Evolutionary conservation across 92 coral and sea anemone genomes (phyloP).

Genomic region (Epizoanthus rinbou): DNA sequence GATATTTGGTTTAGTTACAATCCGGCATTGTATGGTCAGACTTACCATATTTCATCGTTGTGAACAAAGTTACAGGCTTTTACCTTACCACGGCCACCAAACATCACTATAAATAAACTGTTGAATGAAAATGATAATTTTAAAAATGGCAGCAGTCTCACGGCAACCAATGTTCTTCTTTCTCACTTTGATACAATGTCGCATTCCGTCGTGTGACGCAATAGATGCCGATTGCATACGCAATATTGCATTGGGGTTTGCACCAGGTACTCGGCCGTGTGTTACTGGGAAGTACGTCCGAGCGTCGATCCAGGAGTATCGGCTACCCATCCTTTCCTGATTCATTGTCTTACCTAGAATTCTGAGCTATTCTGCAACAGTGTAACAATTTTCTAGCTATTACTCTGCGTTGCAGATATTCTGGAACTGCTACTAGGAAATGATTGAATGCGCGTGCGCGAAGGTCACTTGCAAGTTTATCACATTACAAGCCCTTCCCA

Average conservation of each 20-base stretch:
- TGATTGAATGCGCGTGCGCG: no score
- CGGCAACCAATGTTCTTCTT: background rate
- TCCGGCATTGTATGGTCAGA: background rate
- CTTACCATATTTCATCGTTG: slow-evolving; percentile 86
- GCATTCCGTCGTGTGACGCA: slow-evolving; percentile 2
- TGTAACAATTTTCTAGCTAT: no score
- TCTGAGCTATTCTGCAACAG: no score
- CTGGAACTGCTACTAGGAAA: no score
- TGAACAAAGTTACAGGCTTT: slow-evolving; percentile 86
- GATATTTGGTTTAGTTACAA: no score
- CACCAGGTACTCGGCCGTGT: background rate
- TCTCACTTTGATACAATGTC: background rate
- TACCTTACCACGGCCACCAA: slow-evolving; percentile 69
- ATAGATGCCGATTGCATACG: background rate
- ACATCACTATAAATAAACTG: slow-evolving; percentile 37
- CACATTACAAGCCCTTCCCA: no score
- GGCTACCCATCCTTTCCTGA: no score
- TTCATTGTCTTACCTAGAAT: no score
- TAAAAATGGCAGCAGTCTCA: background rate
- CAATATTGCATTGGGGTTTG: no score
- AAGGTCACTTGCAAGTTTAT: no score
- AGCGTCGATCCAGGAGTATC: background rate
- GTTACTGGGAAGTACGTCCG: no score
- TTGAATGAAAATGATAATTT: background rate
- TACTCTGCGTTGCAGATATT: no score